Evolutionary conservation across 1,140 invertebrate genomes (phyloP).

Genomic region (Drosophila malerkotliana): DNA sequence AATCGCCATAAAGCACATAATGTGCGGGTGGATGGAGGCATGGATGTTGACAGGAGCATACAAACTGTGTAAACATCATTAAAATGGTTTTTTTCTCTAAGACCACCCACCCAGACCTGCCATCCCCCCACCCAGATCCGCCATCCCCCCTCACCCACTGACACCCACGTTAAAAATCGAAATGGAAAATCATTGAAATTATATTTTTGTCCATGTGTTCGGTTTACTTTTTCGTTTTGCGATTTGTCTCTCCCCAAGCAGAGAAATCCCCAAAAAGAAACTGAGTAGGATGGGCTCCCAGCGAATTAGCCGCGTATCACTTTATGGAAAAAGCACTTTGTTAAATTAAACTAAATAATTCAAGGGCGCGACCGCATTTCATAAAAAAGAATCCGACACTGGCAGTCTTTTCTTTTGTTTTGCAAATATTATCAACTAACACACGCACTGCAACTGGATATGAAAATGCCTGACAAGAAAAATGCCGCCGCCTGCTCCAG

Average conservation of each 20-base stretch:
- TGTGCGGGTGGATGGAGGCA: conserved; percentile 17
- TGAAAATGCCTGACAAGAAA: conserved; percentile 48
- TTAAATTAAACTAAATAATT: conserved; percentile 66
- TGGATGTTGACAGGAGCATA: conserved; percentile 43
- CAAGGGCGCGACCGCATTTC: conserved; percentile 37
- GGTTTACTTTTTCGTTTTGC: conserved; percentile 3
- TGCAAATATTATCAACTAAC: conserved; percentile 44
- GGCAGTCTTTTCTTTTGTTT: conserved; percentile 28
- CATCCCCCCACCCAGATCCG: neutral
- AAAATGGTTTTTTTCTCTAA: conserved; percentile 56
- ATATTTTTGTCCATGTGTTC: conserved; percentile 53
- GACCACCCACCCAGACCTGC: neutral
- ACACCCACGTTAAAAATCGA: conserved; percentile 24
- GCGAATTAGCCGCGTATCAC: conserved; percentile 44
- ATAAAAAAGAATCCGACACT: conserved; percentile 35
- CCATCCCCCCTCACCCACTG: neutral
- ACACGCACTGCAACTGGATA: conserved; percentile 41
- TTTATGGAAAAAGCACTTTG: conserved; percentile 48
- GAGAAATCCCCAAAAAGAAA: neutral
- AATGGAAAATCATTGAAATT: conserved; percentile 79
- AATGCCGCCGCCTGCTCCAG: conserved; percentile 28
- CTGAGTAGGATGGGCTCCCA: neutral
- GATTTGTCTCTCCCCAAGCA: neutral
- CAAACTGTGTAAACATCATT: conserved; percentile 78
- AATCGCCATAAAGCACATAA: conserved; percentile 76